A percentile compares a stretch with the other conserved stretches of the same genome.
phyloP scores from a whole-genome alignment of 1,140 invertebrate genomes.

The Drosophila aff. region DNA sequence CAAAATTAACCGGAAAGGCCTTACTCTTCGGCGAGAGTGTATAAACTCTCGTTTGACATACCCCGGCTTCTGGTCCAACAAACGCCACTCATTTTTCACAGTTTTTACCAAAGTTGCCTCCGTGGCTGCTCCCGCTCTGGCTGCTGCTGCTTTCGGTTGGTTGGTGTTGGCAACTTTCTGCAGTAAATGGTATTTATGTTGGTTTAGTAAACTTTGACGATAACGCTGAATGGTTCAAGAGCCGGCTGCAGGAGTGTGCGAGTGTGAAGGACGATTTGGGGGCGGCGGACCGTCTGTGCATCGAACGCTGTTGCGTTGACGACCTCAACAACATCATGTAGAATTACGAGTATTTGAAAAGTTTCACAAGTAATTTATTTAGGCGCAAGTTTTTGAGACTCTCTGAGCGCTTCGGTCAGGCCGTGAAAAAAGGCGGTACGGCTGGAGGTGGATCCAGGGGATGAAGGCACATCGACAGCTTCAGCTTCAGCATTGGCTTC shows the following conservation, averaged over 20 bases:
- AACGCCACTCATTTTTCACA: constrained; percentile 68
- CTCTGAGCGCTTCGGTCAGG: constrained; percentile 42
- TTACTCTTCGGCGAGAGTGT: constrained; percentile 33
- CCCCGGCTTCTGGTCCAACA: constrained; percentile 24
- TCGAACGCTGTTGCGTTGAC: constrained; percentile 69
- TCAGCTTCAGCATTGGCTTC: too few relatives aligned
- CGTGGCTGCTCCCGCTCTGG: constrained; percentile 13
- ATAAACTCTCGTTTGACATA: constrained; percentile 13
- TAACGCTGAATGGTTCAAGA: constrained; percentile 56
- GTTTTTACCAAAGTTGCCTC: constrained; percentile 56
- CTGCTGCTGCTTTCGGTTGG: constrained; percentile 27
- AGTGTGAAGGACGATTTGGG: constrained; percentile 10
- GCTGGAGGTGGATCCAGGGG: constrained; percentile 1
- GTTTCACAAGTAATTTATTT: constrained; percentile 84
- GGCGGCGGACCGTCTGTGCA: constrained; percentile 42
- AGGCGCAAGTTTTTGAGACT: constrained; percentile 79
- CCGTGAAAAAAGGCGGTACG: constrained; percentile 33
- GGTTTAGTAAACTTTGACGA: constrained; percentile 82
- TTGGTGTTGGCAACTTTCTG: constrained; percentile 69
- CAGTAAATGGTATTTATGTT: constrained; percentile 83
- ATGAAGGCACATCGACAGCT: constrained; percentile 47
- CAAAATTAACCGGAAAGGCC: constrained; percentile 1
- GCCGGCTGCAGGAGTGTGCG: constrained; percentile 23
- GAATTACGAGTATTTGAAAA: constrained; percentile 84
- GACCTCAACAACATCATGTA: constrained; percentile 82